phyloP scores from a whole-genome alignment of 2,888 invertebrate species.

The Anarsia innoxiella region DNA sequence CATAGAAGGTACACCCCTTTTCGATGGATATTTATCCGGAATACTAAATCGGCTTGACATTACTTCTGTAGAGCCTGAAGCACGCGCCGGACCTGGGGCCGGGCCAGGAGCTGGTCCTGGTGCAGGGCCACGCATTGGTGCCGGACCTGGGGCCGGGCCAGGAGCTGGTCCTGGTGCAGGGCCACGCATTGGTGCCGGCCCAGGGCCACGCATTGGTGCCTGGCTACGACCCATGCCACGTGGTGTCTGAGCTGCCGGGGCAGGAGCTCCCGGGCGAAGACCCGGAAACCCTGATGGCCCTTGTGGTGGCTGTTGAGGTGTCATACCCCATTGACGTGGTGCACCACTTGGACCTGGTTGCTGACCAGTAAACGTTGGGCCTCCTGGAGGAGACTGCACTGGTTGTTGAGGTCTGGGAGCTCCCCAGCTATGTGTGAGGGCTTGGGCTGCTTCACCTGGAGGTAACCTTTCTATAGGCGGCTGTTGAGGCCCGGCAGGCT shows the following conservation, averaged over 20 bases:
- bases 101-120: no score
- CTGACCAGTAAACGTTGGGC: neutral
- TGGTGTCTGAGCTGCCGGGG: no score
- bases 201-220: neutral
- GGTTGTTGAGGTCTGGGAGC: neutral
- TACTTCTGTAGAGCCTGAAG: no score
- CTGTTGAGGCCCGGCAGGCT: neutral
- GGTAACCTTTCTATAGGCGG: neutral
- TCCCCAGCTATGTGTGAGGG: neutral
- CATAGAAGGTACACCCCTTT: no score
- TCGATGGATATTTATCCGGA: no score
- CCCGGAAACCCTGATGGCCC: neutral
- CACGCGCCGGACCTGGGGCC: conserved; percentile 10
- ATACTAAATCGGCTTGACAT: no score
- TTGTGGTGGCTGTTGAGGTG: neutral
- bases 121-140: neutral
- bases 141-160: neutral
- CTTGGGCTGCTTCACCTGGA: neutral
- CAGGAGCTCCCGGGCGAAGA: neutral
- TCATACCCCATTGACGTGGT: no score
- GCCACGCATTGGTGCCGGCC: no score
- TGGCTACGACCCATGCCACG: neutral
- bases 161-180: conserved; percentile 7
- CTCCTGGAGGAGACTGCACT: neutral
- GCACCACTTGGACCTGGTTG: neutral